Conservation (phyloP, 2,113 vertebrate species). For the Podarcis cretensis region DNA sequence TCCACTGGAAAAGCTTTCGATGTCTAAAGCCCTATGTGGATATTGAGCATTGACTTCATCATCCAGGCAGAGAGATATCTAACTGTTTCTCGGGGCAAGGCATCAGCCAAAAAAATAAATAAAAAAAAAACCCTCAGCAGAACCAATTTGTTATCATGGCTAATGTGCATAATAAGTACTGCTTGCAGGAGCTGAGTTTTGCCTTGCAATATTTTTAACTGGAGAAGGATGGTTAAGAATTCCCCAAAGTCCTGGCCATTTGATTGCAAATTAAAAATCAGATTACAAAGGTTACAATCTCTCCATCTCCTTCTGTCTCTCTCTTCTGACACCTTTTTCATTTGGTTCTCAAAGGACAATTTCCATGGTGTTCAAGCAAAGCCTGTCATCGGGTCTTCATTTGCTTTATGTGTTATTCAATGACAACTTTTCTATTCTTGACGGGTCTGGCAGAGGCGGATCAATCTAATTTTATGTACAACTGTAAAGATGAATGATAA, state of each 20-base stretch:
- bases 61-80: neutral
- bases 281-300: neutral
- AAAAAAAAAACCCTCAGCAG: neutral
- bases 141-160: neutral
- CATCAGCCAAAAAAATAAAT: neutral
- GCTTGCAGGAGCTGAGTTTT: slow-evolving; percentile 9
- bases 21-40: neutral
- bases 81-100: neutral
- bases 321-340: slow-evolving; percentile 36
- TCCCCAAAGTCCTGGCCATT: neutral
- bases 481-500: slow-evolving; percentile 86
- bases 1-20: neutral
- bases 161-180: neutral
- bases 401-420: slow-evolving; percentile 65
- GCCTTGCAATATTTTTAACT: neutral
- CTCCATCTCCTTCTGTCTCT: slow-evolving; percentile 3
- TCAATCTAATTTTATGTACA: slow-evolving; percentile 84
- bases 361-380: slow-evolving; percentile 60
- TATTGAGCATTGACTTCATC: neutral
- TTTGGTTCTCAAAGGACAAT: slow-evolving; percentile 36
- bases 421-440: slow-evolving; percentile 70
- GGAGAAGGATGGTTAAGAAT: neutral
- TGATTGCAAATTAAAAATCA: slow-evolving; percentile 33
- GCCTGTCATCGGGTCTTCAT: slow-evolving; percentile 51
- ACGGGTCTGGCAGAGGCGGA: slow-evolving; percentile 68